These are phyloP conservation scores for Drosophila nikananu DNA, from an alignment of 1,140 invertebrate genomes.

Conservation along the genomic window DNA sequence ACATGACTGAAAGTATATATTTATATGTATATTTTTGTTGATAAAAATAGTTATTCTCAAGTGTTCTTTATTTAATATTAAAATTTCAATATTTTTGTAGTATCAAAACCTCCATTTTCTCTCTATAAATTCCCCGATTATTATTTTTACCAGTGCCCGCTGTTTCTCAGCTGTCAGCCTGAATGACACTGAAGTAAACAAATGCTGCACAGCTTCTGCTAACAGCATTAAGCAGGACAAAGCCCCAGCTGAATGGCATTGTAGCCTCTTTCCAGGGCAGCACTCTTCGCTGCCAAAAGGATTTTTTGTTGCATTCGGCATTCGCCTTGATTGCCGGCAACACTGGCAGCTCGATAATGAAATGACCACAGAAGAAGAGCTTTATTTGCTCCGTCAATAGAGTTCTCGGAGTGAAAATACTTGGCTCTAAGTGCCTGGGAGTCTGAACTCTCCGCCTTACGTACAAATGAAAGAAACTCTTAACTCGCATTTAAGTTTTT, in stretches of 20 bases:
- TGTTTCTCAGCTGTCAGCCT: conserved; percentile 14
- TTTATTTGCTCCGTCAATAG: conserved; percentile 22
- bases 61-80: too few species aligned
- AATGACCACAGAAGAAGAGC: conserved; percentile 48
- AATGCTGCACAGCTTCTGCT: conserved; percentile 54
- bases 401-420: conserved; percentile 5
- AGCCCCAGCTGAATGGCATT: conserved; percentile 36
- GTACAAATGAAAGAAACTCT: background rate
- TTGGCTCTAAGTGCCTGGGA: conserved; percentile 32
- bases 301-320: conserved; percentile 52
- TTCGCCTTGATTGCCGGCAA: conserved; percentile 42
- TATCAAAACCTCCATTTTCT: too few species aligned
- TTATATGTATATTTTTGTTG: too few species aligned
- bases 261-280: conserved; percentile 14
- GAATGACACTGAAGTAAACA: conserved; percentile 69
- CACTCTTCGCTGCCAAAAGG: conserved; percentile 24
- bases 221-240: conserved; percentile 49
- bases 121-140: too few species aligned
- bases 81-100: too few species aligned
- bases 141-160: background rate
- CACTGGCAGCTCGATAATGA: conserved; percentile 52
- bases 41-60: too few species aligned
- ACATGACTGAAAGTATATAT: rapidly evolving
- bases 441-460: background rate
- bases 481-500: conserved; percentile 17